A percentile compares a stretch with the other conserved stretches of the same genome.
Evolutionary conservation across 2,888 invertebrate species (phyloP).

Genomic region (Chaitophorus viminalis): DNA sequence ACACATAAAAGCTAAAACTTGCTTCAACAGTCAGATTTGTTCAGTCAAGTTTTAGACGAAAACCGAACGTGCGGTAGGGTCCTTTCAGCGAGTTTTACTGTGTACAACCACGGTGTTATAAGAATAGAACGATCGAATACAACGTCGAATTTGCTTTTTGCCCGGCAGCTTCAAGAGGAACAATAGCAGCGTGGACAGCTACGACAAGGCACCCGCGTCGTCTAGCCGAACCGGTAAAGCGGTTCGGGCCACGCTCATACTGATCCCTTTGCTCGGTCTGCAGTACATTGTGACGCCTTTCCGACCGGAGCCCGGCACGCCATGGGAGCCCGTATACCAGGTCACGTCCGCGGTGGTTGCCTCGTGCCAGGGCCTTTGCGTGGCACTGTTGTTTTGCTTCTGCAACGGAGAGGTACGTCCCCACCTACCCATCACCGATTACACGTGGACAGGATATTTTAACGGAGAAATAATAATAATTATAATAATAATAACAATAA

Average conservation of each 20-base stretch:
- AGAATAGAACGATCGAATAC: too few species aligned
- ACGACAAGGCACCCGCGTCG: slow-evolving; percentile 58
- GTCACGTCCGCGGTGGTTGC: slow-evolving; percentile 85
- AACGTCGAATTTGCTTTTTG: slow-evolving; percentile 65
- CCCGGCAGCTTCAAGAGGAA: slow-evolving; percentile 44
- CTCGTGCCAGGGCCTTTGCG: slow-evolving; percentile 88
- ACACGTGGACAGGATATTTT: too few species aligned
- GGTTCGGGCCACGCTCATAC: slow-evolving; percentile 82
- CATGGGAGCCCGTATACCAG: slow-evolving; percentile 83
- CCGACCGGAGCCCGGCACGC: slow-evolving; percentile 76
- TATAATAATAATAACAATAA: neutral
- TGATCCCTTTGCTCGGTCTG: slow-evolving; percentile 90
- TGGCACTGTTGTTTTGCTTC: slow-evolving; percentile 91
- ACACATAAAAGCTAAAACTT: too few species aligned
- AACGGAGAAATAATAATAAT: neutral
- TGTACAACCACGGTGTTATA: too few species aligned
- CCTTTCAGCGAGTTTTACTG: too few species aligned
- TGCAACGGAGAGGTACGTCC: slow-evolving; percentile 88
- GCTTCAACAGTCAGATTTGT: too few species aligned
- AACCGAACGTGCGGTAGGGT: too few species aligned
- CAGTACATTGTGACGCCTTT: slow-evolving; percentile 91
- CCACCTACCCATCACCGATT: too few species aligned
- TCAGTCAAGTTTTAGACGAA: too few species aligned
- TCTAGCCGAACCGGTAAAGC: slow-evolving; percentile 66
- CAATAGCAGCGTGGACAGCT: slow-evolving; percentile 59